Evolutionary conservation across 2,888 invertebrate species (phyloP), one percentile per base, ranked within the genome.

Genomic region (Scotopteryx bipunctaria): DNA sequence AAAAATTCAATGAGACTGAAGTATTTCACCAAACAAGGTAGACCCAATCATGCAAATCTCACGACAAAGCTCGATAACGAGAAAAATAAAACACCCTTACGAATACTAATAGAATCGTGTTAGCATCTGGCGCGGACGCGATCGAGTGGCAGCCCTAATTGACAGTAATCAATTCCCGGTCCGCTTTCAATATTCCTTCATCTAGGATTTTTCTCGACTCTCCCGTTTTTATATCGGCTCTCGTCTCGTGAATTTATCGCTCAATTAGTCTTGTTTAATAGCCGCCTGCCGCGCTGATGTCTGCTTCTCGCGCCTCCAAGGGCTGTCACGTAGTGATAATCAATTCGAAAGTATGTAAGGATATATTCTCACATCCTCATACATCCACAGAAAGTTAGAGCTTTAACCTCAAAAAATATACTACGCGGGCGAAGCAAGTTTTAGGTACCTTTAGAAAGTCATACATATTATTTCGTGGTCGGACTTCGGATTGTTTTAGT

Each of bases 201-300:
- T 63, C 63, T 63, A 63, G 63, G 80, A 77, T 82, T 83, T 81
- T 81, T 81, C 86, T 85, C 83, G 71, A 69, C 73, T 70, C 76
- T 77, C 81, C 73, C 82, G 83, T 86, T 86, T 86, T 87, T 87
- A 84, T 81, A 81, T 82, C 85, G 84, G 78, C 78, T 81, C 85
- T 79, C 84, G 83, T 81, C 86, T 83, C 78, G 78, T 81, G 86
- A 87, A 91, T 91, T 91, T 91, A 91, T 91, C 89, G 91, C 91
- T 91, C 91, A 91, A 91, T 91, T 91, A 91, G 91, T 91, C 91
- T 91, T 91, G 89, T 91, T 91, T 91, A 91, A 91, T 91, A 90
- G 91, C 87, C 81, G 88, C 88, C 88, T 83, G 88, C 87, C 85
- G 83, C 81, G 84, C 85, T 88, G 88, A 87, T 90, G 90, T 89